Percentiles rank a stretch among this genome's conserved stretches.
Conservation (phyloP, 2,797 vertebrate species). For the Hippopotamyrus pictus region DNA sequence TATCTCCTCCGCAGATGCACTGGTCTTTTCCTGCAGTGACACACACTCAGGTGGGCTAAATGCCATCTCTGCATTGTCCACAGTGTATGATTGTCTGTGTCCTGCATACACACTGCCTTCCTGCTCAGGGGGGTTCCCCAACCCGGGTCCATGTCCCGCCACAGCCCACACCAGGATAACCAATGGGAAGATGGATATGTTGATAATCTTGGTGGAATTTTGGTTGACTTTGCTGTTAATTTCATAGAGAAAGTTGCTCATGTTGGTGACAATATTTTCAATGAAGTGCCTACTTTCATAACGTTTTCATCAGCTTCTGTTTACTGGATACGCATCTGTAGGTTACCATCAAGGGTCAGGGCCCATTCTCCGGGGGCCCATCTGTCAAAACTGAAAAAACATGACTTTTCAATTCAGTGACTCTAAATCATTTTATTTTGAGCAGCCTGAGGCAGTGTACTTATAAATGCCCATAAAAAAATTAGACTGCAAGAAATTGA, state of each 20-base stretch:
- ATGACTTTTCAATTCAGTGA: neutral
- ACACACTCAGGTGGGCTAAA: neutral
- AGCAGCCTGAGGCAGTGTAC: neutral
- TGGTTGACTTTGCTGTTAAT: neutral
- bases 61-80: neutral
- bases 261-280: neutral
- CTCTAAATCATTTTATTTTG: neutral
- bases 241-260: neutral
- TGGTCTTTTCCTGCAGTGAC: neutral
- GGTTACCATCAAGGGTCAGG: neutral
- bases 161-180: neutral
- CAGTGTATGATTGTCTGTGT: neutral
- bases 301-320: neutral
- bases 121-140: neutral
- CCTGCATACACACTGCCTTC: neutral
- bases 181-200: neutral
- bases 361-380: neutral
- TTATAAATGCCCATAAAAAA: neutral
- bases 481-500: neutral
- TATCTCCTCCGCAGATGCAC: neutral
- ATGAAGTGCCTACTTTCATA: neutral
- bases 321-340: neutral
- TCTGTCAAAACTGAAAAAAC: slow-evolving; percentile 7
- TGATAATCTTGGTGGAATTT: neutral
- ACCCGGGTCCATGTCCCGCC: neutral